These are phyloP conservation scores for Apaloderma vittatum DNA, from an alignment of 2,113 vertebrate species.

Conservation along the genomic window DNA sequence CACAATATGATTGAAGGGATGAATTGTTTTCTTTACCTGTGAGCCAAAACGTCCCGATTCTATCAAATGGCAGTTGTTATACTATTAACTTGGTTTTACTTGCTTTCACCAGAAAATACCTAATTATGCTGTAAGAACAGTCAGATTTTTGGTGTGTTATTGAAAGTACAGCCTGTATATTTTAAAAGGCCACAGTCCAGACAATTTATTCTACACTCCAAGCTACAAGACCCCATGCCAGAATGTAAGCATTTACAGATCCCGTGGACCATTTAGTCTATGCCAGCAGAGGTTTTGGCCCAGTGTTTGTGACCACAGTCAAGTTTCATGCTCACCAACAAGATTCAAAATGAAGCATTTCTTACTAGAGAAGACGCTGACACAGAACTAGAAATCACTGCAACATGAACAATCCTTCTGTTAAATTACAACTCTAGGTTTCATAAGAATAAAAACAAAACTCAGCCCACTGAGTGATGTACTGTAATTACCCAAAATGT, in stretches of 20 bases:
- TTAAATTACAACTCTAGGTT: background rate
- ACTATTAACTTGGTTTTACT: background rate
- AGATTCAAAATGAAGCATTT: background rate
- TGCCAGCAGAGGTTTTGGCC: background rate
- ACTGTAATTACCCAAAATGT: background rate
- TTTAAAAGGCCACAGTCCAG: background rate
- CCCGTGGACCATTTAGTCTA: background rate
- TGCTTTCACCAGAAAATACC: background rate
- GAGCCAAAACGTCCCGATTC: background rate
- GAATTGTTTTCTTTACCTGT: background rate
- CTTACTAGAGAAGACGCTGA: background rate
- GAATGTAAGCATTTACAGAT: background rate
- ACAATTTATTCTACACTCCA: background rate
- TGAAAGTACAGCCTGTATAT: background rate
- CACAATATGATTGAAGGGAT: background rate
- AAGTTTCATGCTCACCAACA: background rate
- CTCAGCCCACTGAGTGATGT: background rate
- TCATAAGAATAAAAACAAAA: constrained; percentile 10
- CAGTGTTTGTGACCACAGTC: background rate
- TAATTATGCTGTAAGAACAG: background rate
- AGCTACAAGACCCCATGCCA: background rate
- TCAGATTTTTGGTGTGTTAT: background rate
- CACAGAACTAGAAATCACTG: constrained; percentile 33
- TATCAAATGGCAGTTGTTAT: background rate
- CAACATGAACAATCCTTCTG: background rate